These are phyloP conservation scores for Arbacia lixula DNA, from an alignment of 53 echinoderm and acorn worm genomes.

Conservation along the genomic window DNA sequence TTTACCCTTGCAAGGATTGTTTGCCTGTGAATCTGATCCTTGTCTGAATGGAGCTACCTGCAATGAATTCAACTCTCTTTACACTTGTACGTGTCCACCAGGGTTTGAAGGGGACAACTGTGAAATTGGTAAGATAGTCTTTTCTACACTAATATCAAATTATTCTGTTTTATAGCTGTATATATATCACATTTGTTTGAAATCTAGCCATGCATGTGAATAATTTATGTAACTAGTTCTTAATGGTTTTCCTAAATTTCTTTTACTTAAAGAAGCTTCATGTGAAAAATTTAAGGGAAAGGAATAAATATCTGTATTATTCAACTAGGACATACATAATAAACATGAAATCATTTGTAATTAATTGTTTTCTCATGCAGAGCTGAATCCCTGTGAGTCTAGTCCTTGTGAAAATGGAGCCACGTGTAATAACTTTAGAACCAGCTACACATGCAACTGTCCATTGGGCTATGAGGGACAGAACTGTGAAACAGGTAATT, in stretches of 20 bases:
- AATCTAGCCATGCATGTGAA: too few species aligned
- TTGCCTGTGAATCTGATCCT: conserved; percentile 57
- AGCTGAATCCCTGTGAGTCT: conserved; percentile 57
- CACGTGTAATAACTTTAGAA: conserved; percentile 57
- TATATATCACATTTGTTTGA: too few species aligned
- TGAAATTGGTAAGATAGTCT: conserved; percentile 58
- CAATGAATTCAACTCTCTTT: conserved; percentile 51
- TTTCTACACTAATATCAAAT: neutral
- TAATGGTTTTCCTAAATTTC: too few species aligned
- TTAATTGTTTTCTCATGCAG: conserved; percentile 26
- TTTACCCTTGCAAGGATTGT: conserved; percentile 12
- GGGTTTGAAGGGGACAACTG: conserved; percentile 56
- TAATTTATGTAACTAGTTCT: too few species aligned
- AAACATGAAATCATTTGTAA: too few species aligned
- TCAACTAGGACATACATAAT: too few species aligned
- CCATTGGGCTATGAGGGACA: conserved; percentile 53
- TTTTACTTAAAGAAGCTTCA: too few species aligned
- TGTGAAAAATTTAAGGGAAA: too few species aligned
- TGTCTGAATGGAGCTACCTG: conserved; percentile 72
- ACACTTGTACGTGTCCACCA: conserved; percentile 60
- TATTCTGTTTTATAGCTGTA: too few species aligned
- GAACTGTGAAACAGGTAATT: conserved; percentile 65
- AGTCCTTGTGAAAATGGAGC: conserved; percentile 66
- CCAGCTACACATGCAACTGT: conserved; percentile 59
- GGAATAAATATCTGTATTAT: too few species aligned